Conservation (phyloP, 2,113 vertebrate genomes). For the Gallinago undulata region DNA sequence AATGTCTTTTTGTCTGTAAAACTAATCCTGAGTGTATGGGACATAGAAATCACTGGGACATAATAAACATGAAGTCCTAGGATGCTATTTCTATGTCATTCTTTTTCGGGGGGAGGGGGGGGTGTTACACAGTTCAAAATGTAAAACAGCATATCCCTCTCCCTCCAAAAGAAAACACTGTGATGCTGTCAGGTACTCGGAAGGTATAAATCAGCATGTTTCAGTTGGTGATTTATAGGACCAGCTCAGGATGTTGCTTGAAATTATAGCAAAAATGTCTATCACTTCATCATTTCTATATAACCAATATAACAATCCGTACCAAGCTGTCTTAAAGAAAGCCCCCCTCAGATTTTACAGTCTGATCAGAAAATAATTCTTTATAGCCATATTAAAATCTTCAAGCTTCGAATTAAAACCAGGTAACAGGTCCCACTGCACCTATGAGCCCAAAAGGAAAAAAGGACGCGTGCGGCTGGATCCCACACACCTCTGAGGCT, state of each 20-base stretch:
- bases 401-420: not conserved
- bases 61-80: not conserved
- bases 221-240: not conserved
- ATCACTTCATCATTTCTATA: not conserved
- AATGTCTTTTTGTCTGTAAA: not conserved
- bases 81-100: not conserved
- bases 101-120: not conserved
- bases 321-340: not conserved
- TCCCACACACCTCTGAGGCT: not conserved
- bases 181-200: not conserved
- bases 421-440: not conserved
- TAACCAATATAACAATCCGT: not conserved
- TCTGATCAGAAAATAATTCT: not conserved
- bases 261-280: not conserved
- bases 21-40: not conserved
- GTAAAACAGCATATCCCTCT: not conserved
- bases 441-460: not conserved
- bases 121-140: not conserved
- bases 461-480: not conserved
- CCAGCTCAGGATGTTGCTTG: not conserved
- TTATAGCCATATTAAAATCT: not conserved
- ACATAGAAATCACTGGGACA: fast-evolving
- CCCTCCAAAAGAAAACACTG: fast-evolving
- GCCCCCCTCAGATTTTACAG: fast-evolving
- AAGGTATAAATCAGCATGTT: not conserved